Conservation (phyloP, 2,113 vertebrate genomes). For the Phalacrocorax brasilianus region DNA sequence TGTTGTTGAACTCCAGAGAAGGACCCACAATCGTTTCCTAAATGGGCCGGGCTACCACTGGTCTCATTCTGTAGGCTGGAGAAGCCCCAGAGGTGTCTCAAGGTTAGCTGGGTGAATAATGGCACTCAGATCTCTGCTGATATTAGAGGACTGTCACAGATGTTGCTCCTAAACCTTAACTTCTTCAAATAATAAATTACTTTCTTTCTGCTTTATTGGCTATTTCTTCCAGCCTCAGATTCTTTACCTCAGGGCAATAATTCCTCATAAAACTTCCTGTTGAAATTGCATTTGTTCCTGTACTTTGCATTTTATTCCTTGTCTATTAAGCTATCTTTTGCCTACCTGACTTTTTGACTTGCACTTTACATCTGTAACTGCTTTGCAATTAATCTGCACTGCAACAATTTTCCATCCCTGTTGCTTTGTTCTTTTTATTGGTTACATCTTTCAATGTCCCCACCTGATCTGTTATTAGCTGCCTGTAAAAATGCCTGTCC, state of each 20-base stretch:
- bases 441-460: background rate
- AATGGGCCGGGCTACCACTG: background rate
- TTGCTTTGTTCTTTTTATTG: slow-evolving; percentile 15
- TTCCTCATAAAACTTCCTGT: slow-evolving; percentile 41
- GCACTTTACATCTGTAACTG: background rate
- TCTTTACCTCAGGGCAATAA: slow-evolving; percentile 29
- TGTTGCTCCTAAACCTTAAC: slow-evolving; percentile 6
- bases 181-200: slow-evolving; percentile 52
- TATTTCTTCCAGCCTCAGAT: slow-evolving; percentile 19
- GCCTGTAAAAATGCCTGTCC: background rate
- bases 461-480: background rate
- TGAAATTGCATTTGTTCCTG: slow-evolving; percentile 32
- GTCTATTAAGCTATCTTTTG: background rate
- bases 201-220: slow-evolving; percentile 4
- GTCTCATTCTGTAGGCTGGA: background rate
- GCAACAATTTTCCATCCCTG: background rate
- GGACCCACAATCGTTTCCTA: background rate
- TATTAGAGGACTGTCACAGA: background rate
- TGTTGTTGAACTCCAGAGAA: background rate
- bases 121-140: background rate
- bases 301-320: slow-evolving; percentile 40
- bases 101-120: slow-evolving; percentile 2
- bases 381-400: background rate
- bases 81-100: background rate
- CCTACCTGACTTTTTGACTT: background rate